Percentiles rank a stretch among this genome's conserved stretches.
phyloP scores from a whole-genome alignment of 2,888 invertebrate species.

The Stegana nigrithorax region DNA sequence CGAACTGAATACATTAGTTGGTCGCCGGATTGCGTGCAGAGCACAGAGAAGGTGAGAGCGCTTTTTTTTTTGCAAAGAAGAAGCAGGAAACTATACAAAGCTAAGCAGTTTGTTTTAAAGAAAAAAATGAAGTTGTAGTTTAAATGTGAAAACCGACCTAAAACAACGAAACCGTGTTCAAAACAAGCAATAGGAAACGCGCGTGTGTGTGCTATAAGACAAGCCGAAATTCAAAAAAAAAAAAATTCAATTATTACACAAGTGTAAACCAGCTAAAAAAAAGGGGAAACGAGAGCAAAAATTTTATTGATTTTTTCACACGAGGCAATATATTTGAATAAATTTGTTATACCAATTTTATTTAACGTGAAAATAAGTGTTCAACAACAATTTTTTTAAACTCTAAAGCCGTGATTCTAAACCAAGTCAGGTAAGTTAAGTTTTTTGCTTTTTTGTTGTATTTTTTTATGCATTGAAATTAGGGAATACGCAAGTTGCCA shows the following conservation, averaged over 20 bases:
- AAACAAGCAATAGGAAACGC: not conserved
- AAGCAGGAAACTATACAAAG: not conserved
- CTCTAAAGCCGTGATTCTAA: no score
- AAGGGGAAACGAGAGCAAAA: not conserved
- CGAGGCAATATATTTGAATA: not conserved
- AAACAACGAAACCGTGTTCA: constrained; percentile 16
- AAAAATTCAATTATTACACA: constrained; percentile 7
- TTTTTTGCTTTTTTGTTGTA: not conserved
- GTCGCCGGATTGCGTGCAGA: no score
- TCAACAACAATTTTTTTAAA: not conserved
- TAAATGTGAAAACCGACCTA: not conserved
- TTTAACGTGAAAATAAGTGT: not conserved
- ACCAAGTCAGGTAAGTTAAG: constrained; percentile 4
- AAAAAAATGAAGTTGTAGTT: not conserved
- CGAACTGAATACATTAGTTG: no score
- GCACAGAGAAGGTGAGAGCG: no score
- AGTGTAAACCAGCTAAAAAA: constrained; percentile 12
- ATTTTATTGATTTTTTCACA: not conserved
- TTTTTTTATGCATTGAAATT: not conserved
- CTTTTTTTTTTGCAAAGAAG: no score
- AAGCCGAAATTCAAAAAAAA: not conserved
- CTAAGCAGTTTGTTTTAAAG: not conserved
- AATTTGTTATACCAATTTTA: not conserved
- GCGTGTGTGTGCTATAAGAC: not conserved
- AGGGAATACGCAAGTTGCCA: not conserved